Conservation (phyloP, 2,797 vertebrate genomes). For the Cygnus olor region DNA sequence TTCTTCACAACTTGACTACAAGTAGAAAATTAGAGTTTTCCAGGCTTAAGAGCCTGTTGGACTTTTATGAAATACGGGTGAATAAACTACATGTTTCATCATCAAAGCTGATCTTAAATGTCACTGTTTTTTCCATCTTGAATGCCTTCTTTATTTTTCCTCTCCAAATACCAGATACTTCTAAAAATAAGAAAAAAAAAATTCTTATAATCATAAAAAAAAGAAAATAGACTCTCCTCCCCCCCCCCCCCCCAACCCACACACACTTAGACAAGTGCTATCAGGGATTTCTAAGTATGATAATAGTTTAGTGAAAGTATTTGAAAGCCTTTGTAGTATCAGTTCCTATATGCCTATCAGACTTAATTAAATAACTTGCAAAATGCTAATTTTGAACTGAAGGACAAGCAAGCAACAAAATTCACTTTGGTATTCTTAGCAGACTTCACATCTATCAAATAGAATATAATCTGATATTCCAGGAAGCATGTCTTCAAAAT, state of each 20-base stretch:
- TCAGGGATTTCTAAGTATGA: neutral
- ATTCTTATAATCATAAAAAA: neutral
- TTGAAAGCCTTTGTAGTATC: neutral
- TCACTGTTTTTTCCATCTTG: neutral
- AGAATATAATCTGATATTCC: constrained; percentile 41
- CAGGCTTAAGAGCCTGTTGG: neutral
- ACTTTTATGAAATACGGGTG: neutral
- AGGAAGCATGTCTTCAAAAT: constrained; percentile 23
- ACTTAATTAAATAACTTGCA: neutral
- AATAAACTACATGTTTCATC: neutral
- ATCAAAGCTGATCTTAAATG: neutral
- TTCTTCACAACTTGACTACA: neutral
- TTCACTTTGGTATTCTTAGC: constrained; percentile 13
- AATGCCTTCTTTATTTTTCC: neutral
- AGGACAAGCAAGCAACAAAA: constrained; percentile 29
- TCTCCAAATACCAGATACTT: neutral
- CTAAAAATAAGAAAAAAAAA: neutral
- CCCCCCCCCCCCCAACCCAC: too few relatives aligned
- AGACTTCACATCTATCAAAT: constrained; percentile 10
- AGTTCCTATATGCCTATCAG: neutral
- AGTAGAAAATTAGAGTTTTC: neutral
- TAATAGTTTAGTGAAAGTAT: neutral
- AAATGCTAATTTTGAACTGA: constrained; percentile 48
- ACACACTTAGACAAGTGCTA: neutral
- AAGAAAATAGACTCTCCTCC: neutral